phyloP scores from a whole-genome alignment of 2,113 vertebrate genomes.

The Oreochromis tanganicae region DNA sequence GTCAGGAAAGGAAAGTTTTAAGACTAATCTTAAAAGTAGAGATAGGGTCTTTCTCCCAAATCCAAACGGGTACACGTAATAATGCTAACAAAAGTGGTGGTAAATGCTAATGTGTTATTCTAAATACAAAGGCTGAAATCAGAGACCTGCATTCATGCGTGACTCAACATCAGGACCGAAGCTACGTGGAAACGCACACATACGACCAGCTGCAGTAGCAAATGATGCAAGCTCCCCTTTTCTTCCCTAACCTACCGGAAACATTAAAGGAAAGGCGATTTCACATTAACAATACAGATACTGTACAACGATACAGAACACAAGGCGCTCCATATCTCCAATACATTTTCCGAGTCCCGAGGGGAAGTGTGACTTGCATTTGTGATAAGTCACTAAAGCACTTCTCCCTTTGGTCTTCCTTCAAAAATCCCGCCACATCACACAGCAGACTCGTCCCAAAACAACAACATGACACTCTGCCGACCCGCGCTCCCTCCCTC shows the following conservation, averaged over 20 bases:
- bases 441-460: constrained; percentile 57
- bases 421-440: constrained; percentile 68
- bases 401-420: constrained; percentile 57
- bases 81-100: rapidly evolving
- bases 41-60: neutral
- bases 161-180: neutral
- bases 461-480: constrained; percentile 67
- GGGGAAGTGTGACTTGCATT: constrained; percentile 41
- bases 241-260: neutral
- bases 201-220: neutral
- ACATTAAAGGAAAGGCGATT: neutral
- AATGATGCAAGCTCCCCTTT: neutral
- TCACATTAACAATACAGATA: neutral
- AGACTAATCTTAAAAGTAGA: neutral
- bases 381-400: constrained; percentile 46
- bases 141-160: rapidly evolving
- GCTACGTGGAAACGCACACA: neutral
- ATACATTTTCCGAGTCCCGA: constrained; percentile 6
- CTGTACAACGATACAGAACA: neutral
- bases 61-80: rapidly evolving
- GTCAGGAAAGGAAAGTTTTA: neutral
- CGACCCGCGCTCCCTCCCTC: constrained; percentile 57
- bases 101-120: neutral
- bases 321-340: neutral
- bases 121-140: neutral